These are phyloP conservation scores for Poeciliopsis retropinna DNA, from an alignment of 2,113 vertebrate genomes.

Conservation along the genomic window DNA sequence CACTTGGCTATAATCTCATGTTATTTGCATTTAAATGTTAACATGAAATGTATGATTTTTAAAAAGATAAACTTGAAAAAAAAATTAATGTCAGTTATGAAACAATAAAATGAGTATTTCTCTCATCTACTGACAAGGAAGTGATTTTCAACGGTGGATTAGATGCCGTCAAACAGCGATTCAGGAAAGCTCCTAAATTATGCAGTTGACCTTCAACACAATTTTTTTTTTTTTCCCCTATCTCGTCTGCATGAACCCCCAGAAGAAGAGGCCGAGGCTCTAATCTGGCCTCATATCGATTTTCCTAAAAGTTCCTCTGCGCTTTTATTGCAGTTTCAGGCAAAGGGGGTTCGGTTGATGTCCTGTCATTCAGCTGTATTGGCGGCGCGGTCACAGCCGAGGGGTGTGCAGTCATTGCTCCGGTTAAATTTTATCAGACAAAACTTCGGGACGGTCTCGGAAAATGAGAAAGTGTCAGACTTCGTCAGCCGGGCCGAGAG, in stretches of 20 bases:
- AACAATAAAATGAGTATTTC: too few relatives aligned
- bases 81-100: too few relatives aligned
- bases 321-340: constrained; percentile 40
- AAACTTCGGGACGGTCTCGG: constrained; percentile 31
- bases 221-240: constrained; percentile 6
- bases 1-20: too few relatives aligned
- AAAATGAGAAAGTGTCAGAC: constrained; percentile 51
- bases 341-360: constrained; percentile 21
- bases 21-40: too few relatives aligned
- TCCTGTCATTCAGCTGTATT: constrained; percentile 52
- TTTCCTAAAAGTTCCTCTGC: constrained; percentile 43
- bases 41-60: too few relatives aligned
- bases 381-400: constrained; percentile 43
- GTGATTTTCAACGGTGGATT: constrained; percentile 42
- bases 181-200: constrained; percentile 32
- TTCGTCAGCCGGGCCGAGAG: constrained; percentile 19
- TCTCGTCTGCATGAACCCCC: constrained; percentile 35
- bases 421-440: constrained; percentile 52
- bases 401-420: constrained; percentile 26
- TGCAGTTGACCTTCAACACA: constrained; percentile 37
- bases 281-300: constrained; percentile 57
- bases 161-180: constrained; percentile 27
- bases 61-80: too few relatives aligned
- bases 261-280: constrained; percentile 16
- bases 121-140: neutral